Evolutionary conservation across 1,140 invertebrate species (phyloP).

Genomic region (Eumeta japonica): DNA sequence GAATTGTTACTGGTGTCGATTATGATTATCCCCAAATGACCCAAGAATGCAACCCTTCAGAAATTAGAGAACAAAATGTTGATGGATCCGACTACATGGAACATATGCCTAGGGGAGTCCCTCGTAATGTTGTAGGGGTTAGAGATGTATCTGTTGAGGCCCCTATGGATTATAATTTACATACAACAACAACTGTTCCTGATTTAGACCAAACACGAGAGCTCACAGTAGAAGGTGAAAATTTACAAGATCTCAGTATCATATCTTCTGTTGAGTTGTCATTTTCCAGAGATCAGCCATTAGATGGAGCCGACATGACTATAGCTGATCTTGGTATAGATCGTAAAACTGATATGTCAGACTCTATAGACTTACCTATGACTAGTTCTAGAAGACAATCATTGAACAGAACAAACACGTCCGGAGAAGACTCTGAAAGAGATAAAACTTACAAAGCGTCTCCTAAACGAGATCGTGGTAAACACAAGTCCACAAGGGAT

Average conservation of each 20-base stretch:
- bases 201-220: conserved; percentile 53
- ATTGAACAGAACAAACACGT: conserved; percentile 31
- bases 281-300: conserved; percentile 32
- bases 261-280: conserved; percentile 36
- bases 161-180: conserved; percentile 28
- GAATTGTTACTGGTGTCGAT: conserved; percentile 55
- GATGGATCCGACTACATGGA: conserved; percentile 53
- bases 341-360: conserved; percentile 27
- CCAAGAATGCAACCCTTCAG: conserved; percentile 24
- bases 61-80: conserved; percentile 47
- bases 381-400: conserved; percentile 36
- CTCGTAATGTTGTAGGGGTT: conserved; percentile 36
- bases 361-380: conserved; percentile 23
- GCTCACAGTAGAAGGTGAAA: conserved; percentile 60
- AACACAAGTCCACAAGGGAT: conserved; percentile 34
- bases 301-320: conserved; percentile 31
- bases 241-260: conserved; percentile 56
- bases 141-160: conserved; percentile 25
- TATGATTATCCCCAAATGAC: conserved; percentile 33
- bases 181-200: too few relatives aligned
- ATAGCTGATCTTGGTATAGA: conserved; percentile 21
- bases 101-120: conserved; percentile 27
- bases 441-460: conserved; percentile 39
- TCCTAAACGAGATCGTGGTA: conserved; percentile 39
- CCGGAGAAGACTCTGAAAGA: conserved; percentile 49